phyloP scores from a whole-genome alignment of 2,888 invertebrate species.

The Philereme transversata region DNA sequence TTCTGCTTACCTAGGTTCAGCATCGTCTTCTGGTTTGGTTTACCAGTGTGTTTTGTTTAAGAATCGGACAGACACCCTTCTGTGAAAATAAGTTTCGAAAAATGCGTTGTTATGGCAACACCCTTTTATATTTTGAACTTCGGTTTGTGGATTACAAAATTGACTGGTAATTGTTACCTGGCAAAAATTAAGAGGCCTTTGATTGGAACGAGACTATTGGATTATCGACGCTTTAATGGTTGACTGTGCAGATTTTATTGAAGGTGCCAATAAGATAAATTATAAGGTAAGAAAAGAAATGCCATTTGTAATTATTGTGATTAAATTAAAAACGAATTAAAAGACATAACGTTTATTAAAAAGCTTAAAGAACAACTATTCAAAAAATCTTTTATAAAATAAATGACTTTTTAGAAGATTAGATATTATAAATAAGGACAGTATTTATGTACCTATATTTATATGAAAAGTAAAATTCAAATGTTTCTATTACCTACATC shows the following conservation, averaged over 20 bases:
- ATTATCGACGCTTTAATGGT: constrained; percentile 14
- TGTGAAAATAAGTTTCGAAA: constrained; percentile 48
- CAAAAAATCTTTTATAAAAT: no score
- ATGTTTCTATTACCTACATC: no score
- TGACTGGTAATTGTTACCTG: constrained; percentile 30
- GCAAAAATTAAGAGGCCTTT: constrained; percentile 20
- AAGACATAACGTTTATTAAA: no score
- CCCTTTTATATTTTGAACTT: constrained; percentile 41
- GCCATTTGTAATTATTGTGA: no score
- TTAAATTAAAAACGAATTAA: no score
- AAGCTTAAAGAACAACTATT: no score
- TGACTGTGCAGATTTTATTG: constrained; percentile 8
- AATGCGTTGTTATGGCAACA: constrained; percentile 57
- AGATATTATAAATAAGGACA: no score
- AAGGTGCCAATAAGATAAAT: neutral
- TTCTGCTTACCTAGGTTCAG: no score
- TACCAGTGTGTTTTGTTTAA: constrained; percentile 47
- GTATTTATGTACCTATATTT: no score
- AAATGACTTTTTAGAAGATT: no score
- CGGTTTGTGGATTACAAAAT: constrained; percentile 24
- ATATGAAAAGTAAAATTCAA: no score
- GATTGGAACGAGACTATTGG: constrained; percentile 10
- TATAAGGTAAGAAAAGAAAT: no score
- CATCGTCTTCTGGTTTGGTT: constrained; percentile 12
- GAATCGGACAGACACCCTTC: constrained; percentile 52